Conservation (phyloP, 2,113 vertebrate genomes). For the Hippocampus abdominalis region DNA sequence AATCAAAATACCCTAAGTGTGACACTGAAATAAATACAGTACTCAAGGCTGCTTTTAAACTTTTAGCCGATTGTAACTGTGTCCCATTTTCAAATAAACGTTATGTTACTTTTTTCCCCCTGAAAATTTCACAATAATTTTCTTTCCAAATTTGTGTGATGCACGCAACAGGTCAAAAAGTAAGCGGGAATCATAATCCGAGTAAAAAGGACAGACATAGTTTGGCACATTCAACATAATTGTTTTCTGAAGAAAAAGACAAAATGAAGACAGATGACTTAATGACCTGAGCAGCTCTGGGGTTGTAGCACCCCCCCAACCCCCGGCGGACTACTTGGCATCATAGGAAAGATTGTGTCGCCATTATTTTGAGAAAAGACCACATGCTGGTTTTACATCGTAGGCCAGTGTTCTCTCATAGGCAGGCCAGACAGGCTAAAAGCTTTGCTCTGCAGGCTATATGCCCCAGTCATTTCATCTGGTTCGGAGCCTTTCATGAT, state of each 20-base stretch:
- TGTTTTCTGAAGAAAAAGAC: neutral
- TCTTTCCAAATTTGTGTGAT: neutral
- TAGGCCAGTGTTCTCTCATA: slow-evolving; percentile 38
- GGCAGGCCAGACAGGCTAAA: slow-evolving; percentile 59
- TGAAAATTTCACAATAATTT: neutral
- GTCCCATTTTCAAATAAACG: neutral
- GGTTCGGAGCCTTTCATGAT: slow-evolving; percentile 54
- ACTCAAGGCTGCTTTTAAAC: neutral
- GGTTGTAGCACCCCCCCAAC: neutral
- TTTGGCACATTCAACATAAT: neutral
- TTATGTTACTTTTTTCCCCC: neutral
- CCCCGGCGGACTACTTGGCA: slow-evolving; percentile 30
- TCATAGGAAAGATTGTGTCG: slow-evolving; percentile 47
- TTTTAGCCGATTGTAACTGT: neutral
- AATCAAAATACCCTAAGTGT: neutral
- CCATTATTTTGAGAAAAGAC: slow-evolving; percentile 51
- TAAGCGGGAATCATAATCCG: neutral
- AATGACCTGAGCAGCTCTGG: slow-evolving; percentile 15
- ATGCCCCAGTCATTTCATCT: slow-evolving; percentile 51
- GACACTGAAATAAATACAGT: neutral
- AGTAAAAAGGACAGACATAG: neutral
- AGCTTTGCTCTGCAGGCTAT: slow-evolving; percentile 60
- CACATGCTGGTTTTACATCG: slow-evolving; percentile 53
- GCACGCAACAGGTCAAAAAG: neutral
- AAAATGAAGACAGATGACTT: slow-evolving; percentile 24